phyloP scores from a whole-genome alignment of 1,140 invertebrate species.

The Ylistrum balloti region DNA sequence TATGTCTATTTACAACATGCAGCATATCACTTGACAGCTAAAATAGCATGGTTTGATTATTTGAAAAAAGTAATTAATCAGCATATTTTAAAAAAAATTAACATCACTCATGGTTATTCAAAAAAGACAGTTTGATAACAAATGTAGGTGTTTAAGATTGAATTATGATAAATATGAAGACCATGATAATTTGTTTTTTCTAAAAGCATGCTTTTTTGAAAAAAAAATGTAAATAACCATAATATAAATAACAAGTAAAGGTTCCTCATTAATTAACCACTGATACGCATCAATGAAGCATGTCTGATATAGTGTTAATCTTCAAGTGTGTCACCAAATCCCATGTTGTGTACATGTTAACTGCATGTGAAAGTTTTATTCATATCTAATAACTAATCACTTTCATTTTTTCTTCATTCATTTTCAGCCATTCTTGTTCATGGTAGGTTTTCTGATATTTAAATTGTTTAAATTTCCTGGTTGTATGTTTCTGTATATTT shows the following conservation, averaged over 20 bases:
- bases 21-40: background rate
- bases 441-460: conserved; percentile 51
- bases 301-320: background rate
- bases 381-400: background rate
- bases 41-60: background rate
- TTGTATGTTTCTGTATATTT: background rate
- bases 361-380: background rate
- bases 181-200: background rate
- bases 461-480: conserved; percentile 55
- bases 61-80: too few species aligned
- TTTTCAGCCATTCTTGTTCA: conserved; percentile 55
- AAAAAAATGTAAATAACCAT: too few species aligned
- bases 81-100: too few species aligned
- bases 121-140: too few species aligned
- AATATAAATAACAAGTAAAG: too few species aligned
- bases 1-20: background rate
- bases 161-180: too few species aligned
- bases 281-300: background rate
- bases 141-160: too few species aligned
- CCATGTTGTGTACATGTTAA: background rate
- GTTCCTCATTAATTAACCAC: too few species aligned
- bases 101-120: too few species aligned
- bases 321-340: background rate
- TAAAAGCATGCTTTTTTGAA: conserved; percentile 9
- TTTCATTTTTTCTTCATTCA: conserved; percentile 43